phyloP scores from a whole-genome alignment of 2,113 vertebrate species.

The Nycticebus coucang region DNA sequence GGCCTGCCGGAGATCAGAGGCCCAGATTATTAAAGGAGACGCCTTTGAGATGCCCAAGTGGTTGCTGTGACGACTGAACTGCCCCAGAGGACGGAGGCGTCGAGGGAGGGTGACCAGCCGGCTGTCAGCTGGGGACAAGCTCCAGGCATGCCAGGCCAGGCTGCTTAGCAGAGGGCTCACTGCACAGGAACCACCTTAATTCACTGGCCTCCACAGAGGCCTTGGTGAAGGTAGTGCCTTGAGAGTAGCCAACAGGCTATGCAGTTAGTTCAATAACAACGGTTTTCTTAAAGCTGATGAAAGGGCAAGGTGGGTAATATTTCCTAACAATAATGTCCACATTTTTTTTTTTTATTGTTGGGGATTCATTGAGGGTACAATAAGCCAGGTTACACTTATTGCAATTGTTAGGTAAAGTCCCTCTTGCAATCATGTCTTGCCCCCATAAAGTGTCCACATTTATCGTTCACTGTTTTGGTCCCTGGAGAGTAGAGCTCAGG shows the following conservation, averaged over 20 bases:
- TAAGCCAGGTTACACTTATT: too few species aligned
- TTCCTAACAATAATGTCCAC: fast-evolving
- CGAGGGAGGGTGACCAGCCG: background rate
- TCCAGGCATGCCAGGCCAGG: constrained; percentile 74
- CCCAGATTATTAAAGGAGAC: constrained; percentile 88
- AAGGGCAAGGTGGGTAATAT: fast-evolving
- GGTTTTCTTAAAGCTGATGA: background rate
- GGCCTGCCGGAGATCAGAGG: constrained; percentile 88
- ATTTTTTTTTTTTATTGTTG: too few species aligned
- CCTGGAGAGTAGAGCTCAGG: fast-evolving
- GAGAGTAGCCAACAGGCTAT: fast-evolving
- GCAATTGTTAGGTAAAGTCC: too few species aligned
- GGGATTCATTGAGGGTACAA: too few species aligned
- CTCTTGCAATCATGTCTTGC: too few species aligned
- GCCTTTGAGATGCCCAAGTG: constrained; percentile 85
- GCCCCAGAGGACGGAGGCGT: constrained; percentile 36
- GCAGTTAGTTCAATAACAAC: background rate
- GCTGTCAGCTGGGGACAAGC: constrained; percentile 72
- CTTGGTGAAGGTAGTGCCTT: background rate
- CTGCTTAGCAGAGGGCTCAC: constrained; percentile 71
- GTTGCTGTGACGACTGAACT: constrained; percentile 89
- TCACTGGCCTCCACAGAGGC: background rate
- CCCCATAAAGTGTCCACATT: fast-evolving
- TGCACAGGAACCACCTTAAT: constrained; percentile 24
- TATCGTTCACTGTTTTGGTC: fast-evolving